Conservation (phyloP, 2,888 invertebrate genomes). For the Pseudanteris insignis region DNA sequence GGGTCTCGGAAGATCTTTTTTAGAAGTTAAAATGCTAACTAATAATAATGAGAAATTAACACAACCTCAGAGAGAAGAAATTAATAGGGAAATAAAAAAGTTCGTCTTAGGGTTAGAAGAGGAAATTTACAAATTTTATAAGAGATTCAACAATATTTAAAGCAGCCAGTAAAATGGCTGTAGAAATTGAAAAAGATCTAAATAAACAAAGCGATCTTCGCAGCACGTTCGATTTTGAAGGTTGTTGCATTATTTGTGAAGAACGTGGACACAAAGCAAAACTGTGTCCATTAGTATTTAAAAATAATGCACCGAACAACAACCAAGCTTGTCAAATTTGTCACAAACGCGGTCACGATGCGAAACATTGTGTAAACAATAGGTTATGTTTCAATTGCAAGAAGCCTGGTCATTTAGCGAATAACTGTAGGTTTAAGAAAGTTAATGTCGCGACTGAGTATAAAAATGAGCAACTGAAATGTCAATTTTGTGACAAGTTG, state of each 20-base stretch:
- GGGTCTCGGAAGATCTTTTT: background rate
- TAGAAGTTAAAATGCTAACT: background rate
- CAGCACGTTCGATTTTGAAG: background rate
- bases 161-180: background rate
- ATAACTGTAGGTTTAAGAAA: background rate
- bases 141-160: background rate
- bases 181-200: constrained; percentile 2
- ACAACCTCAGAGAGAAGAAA: background rate
- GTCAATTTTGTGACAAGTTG: too few relatives aligned
- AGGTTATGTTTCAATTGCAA: background rate
- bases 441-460: too few relatives aligned
- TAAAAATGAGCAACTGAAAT: too few relatives aligned
- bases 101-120: constrained; percentile 1
- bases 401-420: background rate
- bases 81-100: constrained; percentile 1
- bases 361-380: background rate
- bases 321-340: background rate
- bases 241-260: background rate
- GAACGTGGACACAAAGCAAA: constrained; percentile 2
- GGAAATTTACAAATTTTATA: background rate
- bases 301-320: background rate
- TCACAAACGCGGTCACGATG: background rate
- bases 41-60: background rate
- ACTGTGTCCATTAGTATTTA: constrained; percentile 1
- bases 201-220: background rate